phyloP scores from a whole-genome alignment of 2,797 vertebrate species.

The Phataginus tricuspis region DNA sequence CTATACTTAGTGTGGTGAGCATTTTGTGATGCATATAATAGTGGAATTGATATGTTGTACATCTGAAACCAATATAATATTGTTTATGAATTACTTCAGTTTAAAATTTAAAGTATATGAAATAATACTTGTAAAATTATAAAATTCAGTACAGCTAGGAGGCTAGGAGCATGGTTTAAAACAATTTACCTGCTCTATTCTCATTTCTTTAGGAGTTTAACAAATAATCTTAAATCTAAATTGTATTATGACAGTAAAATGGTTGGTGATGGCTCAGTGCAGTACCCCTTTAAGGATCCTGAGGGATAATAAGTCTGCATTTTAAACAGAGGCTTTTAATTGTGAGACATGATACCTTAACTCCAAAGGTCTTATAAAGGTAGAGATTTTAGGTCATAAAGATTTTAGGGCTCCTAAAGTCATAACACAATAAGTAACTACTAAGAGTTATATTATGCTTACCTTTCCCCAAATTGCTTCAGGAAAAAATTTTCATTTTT shows the following conservation, averaged over 20 bases:
- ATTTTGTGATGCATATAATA: too few species aligned
- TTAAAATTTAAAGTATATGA: background rate
- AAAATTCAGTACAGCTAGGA: background rate
- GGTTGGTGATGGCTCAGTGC: background rate
- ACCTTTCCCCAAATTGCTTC: background rate
- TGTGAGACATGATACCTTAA: background rate
- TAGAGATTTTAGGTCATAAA: slow-evolving; percentile 20
- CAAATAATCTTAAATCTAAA: background rate
- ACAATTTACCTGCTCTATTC: background rate
- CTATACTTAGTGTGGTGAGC: too few species aligned
- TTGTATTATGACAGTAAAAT: background rate
- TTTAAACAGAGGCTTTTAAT: slow-evolving; percentile 32
- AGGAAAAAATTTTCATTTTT: background rate
- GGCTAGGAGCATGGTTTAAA: slow-evolving; percentile 9
- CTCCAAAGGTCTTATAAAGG: background rate
- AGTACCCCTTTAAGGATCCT: background rate
- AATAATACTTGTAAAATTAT: slow-evolving; percentile 31
- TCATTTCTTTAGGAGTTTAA: slow-evolving; percentile 46
- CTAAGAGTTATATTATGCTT: background rate
- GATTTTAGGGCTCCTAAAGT: background rate
- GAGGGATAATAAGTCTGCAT: background rate
- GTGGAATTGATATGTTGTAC: too few species aligned
- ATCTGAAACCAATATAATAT: too few species aligned
- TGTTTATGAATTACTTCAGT: too few species aligned
- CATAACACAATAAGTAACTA: background rate